A percentile compares a stretch with the other conserved stretches of the same genome.
These are phyloP conservation scores for Ptychadena robeensis DNA, from an alignment of 2,797 vertebrate species.

Conservation along the genomic window DNA sequence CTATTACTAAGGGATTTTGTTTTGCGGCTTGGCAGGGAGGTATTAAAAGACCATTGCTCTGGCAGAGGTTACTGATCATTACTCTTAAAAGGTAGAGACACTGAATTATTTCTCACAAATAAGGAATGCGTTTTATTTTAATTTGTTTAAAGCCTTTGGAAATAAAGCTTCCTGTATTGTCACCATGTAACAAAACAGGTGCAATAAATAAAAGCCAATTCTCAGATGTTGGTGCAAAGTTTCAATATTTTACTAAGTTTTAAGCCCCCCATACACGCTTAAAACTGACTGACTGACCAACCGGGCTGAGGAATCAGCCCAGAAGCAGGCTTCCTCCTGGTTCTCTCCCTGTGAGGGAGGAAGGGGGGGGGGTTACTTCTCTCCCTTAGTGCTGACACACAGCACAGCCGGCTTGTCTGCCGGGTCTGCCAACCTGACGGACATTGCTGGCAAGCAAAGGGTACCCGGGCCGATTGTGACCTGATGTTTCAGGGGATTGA, in stretches of 20 bases:
- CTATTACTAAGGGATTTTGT: not conserved
- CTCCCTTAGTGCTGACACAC: no score
- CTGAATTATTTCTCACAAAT: constrained; percentile 5
- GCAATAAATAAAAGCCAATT: not conserved
- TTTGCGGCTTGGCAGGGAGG: not conserved
- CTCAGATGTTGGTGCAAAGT: not conserved
- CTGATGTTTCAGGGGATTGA: no score
- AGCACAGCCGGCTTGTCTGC: no score
- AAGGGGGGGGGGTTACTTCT: no score
- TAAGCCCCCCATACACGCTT: no score
- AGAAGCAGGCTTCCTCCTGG: no score
- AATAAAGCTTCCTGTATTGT: not conserved
- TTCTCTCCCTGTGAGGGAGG: no score
- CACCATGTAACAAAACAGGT: not conserved
- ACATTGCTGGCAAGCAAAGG: no score
- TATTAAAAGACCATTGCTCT: not conserved
- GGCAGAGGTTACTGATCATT: not conserved
- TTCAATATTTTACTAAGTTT: not conserved
- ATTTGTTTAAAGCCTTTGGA: not conserved
- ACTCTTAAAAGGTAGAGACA: not conserved
- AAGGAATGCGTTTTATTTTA: not conserved
- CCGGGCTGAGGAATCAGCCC: no score
- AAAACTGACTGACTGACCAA: no score
- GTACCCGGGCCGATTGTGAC: no score
- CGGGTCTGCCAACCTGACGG: no score